Evolutionary conservation across 1,140 invertebrate genomes (phyloP).

Genomic region (Wiebesia pumilae): DNA sequence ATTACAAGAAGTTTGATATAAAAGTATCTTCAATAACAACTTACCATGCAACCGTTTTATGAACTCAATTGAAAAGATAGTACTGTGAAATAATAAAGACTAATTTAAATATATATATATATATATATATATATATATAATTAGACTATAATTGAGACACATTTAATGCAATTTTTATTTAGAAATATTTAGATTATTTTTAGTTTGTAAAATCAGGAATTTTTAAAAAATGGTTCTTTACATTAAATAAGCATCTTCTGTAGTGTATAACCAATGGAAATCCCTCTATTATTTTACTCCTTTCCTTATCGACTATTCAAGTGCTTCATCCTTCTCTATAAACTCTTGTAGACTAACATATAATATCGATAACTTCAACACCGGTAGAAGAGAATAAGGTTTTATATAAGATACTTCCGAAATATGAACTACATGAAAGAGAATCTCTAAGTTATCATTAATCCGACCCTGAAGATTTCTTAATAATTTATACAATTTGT

Average conservation of each 20-base stretch:
- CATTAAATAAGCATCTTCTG: neutral
- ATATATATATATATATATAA: too few species aligned
- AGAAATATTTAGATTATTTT: too few species aligned
- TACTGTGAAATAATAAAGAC: too few species aligned
- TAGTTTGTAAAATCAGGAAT: too few species aligned
- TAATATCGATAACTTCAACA: conserved; percentile 21
- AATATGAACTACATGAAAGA: neutral
- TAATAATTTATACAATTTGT: neutral
- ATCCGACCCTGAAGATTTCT: neutral
- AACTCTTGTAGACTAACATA: neutral
- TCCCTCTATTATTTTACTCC: neutral
- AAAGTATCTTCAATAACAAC: too few species aligned
- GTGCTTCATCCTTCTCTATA: neutral
- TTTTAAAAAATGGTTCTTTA: neutral
- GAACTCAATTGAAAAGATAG: too few species aligned
- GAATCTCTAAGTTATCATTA: too few species aligned
- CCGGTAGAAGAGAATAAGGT: conserved; percentile 37
- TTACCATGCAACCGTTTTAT: too few species aligned
- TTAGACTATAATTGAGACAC: too few species aligned
- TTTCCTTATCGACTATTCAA: neutral
- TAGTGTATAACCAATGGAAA: neutral
- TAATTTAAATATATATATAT: too few species aligned
- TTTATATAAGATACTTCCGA: conserved; percentile 31
- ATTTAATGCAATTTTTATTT: too few species aligned
- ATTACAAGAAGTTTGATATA: too few species aligned